Evolutionary conservation across 2,797 vertebrate species (phyloP).

Genomic region (Sebastolobus alascanus): DNA sequence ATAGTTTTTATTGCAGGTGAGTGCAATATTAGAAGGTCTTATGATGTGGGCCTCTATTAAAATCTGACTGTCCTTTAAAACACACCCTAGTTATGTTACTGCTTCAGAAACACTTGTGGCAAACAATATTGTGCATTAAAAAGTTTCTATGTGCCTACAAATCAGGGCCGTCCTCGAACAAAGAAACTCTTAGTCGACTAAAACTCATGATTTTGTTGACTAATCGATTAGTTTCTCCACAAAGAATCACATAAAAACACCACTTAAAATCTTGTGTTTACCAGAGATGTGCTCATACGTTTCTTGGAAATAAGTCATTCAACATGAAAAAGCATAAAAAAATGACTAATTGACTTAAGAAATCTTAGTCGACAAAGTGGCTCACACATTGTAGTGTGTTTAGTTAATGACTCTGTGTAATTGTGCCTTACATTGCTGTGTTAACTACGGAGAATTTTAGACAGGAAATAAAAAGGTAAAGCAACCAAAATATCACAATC

Average conservation of each 20-base stretch:
- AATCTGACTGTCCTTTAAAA: not conserved
- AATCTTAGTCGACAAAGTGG: too few species aligned
- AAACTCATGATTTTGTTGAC: too few species aligned
- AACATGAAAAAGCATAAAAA: too few species aligned
- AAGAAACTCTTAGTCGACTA: too few species aligned
- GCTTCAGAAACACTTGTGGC: not conserved
- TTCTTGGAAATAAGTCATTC: too few species aligned
- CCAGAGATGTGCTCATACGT: too few species aligned
- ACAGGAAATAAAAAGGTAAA: not conserved
- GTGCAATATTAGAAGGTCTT: not conserved
- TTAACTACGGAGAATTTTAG: not conserved
- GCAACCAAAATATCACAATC: not conserved
- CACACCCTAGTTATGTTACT: not conserved
- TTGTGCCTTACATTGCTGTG: not conserved
- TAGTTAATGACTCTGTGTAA: not conserved
- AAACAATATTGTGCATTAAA: not conserved
- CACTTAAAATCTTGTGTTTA: fast-evolving
- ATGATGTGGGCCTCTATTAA: not conserved
- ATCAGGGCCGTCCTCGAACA: too few species aligned
- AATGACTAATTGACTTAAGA: too few species aligned
- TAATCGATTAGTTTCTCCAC: too few species aligned
- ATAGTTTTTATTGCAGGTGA: not conserved
- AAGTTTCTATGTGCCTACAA: not conserved
- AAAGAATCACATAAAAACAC: too few species aligned
- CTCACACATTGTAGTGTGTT: not conserved